Percentiles rank a stretch among this genome's conserved stretches.
Evolutionary conservation across 2,888 invertebrate genomes (phyloP).

Genomic region (Oegoconia quadripuncta): DNA sequence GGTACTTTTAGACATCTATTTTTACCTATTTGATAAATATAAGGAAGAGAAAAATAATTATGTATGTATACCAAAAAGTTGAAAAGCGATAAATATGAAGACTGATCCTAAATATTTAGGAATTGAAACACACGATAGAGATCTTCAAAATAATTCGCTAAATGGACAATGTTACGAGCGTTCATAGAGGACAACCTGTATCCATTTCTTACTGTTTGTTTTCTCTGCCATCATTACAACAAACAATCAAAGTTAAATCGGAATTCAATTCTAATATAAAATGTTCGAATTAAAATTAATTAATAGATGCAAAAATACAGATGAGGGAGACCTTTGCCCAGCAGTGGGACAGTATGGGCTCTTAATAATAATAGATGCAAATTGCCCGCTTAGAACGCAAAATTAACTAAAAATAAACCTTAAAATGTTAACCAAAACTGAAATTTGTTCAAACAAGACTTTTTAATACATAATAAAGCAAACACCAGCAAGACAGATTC

Average conservation of each 20-base stretch:
- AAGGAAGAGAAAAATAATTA: not conserved
- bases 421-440: constrained; percentile 47
- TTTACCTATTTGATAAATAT: not conserved
- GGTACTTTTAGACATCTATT: not conserved
- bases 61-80: not conserved
- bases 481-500: constrained; percentile 21
- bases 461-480: constrained; percentile 8
- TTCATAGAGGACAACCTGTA: constrained; percentile 17
- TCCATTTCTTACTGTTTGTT: not conserved
- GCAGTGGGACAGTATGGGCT: not conserved
- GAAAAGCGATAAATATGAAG: not conserved
- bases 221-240: too few species aligned
- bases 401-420: constrained; percentile 46
- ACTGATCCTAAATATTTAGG: constrained; percentile 1
- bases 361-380: not conserved
- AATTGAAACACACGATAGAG: constrained; percentile 38
- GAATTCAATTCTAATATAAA: too few species aligned
- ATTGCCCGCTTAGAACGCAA: constrained; percentile 42
- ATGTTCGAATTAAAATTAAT: too few species aligned
- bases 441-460: constrained; percentile 23
- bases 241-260: too few species aligned
- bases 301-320: too few species aligned
- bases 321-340: not conserved
- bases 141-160: constrained; percentile 62
- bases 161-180: constrained; percentile 34